Conservation (phyloP, 2,888 invertebrate species). For the Tortricodes alternella region DNA sequence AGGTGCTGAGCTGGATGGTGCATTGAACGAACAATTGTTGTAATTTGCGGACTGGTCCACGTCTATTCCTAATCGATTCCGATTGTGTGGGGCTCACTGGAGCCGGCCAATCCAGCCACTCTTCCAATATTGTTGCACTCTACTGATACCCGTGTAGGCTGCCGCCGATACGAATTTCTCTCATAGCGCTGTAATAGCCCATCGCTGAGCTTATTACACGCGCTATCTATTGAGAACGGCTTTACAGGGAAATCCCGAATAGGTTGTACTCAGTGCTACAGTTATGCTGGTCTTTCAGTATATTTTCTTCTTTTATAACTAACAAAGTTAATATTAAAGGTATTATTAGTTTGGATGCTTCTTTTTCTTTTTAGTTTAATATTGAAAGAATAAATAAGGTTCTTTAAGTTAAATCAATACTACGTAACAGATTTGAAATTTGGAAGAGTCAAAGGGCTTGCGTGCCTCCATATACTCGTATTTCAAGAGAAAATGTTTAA, state of each 20-base stretch:
- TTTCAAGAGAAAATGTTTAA: too few species aligned
- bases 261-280: constrained; percentile 69
- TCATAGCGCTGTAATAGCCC: constrained; percentile 72
- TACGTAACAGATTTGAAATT: too few species aligned
- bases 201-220: constrained; percentile 78
- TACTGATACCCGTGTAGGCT: constrained; percentile 57
- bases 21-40: constrained; percentile 54
- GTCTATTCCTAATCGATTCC: constrained; percentile 68
- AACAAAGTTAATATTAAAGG: constrained; percentile 42
- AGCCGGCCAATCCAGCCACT: constrained; percentile 49
- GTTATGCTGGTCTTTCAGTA: constrained; percentile 64
- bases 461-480: too few species aligned
- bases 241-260: constrained; percentile 78
- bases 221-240: constrained; percentile 80
- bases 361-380: constrained; percentile 2
- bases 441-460: too few species aligned
- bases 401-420: too few species aligned
- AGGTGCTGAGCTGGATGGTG: constrained; percentile 34
- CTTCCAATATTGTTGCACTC: constrained; percentile 66
- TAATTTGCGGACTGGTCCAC: constrained; percentile 62
- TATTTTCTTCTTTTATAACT: constrained; percentile 58
- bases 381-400: too few species aligned
- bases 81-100: constrained; percentile 55
- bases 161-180: constrained; percentile 70
- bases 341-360: background rate